Evolutionary conservation across 2,797 vertebrate genomes (phyloP).

Genomic region (Esox masquinongy): DNA sequence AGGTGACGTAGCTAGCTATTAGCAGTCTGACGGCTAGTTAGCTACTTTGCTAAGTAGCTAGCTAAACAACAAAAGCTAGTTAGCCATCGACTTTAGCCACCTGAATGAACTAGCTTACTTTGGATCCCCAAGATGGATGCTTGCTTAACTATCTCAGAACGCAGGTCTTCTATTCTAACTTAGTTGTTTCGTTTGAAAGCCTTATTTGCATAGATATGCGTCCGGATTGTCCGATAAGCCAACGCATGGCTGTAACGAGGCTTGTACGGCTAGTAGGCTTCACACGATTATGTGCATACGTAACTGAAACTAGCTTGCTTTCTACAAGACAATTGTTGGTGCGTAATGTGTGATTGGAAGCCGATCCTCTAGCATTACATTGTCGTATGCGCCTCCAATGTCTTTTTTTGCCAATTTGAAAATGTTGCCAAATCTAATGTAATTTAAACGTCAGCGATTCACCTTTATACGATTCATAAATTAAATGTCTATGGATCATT

Average conservation of each 20-base stretch:
- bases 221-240: not conserved
- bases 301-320: no score
- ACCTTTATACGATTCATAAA: not conserved
- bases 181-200: no score
- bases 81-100: no score
- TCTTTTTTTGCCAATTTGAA: not conserved
- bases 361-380: not conserved
- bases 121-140: no score
- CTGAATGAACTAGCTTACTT: no score
- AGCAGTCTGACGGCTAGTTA: no score
- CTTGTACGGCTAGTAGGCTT: not conserved
- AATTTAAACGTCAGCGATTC: not conserved
- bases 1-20: no score
- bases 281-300: not conserved
- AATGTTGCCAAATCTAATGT: not conserved
- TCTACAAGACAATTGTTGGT: not conserved
- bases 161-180: no score
- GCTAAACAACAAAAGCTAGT: no score
- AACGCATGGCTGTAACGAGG: not conserved
- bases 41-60: no score
- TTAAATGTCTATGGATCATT: not conserved
- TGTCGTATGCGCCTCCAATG: not conserved
- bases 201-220: no score
- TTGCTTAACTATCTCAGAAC: no score
- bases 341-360: not conserved